Evolutionary conservation across 2,888 invertebrate genomes (phyloP).

Genomic region (Drosophila aldrichi): DNA sequence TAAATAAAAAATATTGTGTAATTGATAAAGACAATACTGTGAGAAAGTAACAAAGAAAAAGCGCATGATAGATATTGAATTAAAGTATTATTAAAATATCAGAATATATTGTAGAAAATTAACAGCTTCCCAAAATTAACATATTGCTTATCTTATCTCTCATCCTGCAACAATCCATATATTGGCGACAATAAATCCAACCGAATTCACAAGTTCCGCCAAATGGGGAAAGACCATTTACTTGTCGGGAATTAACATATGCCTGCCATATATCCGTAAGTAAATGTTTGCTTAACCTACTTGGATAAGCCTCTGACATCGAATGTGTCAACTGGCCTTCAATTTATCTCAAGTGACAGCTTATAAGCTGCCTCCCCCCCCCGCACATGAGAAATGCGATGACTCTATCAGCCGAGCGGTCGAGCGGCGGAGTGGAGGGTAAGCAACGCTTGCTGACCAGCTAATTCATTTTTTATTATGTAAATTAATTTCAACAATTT

Average conservation of each 20-base stretch:
- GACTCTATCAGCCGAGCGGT: constrained; percentile 38
- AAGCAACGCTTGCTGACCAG: constrained; percentile 33
- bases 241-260: background rate
- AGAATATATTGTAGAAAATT: no score
- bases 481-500: constrained; percentile 73
- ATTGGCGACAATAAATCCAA: background rate
- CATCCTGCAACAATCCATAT: background rate
- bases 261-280: constrained; percentile 7
- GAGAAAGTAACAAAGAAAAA: no score
- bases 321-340: constrained; percentile 42
- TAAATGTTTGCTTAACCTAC: constrained; percentile 16
- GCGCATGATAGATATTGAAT: no score
- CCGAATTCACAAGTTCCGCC: background rate
- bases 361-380: constrained; percentile 27
- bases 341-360: constrained; percentile 55
- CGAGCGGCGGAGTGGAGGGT: background rate
- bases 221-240: background rate
- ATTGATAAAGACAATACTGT: no score
- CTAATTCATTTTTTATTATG: constrained; percentile 77
- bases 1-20: no score
- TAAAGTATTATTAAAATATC: no score
- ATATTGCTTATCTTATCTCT: background rate
- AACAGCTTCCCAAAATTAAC: background rate
- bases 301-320: constrained; percentile 10
- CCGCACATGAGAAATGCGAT: constrained; percentile 32